Percentiles rank a stretch among this genome's conserved stretches.
These are phyloP conservation scores for Isotomurus palustris DNA, from an alignment of 2,888 invertebrate genomes.

Conservation along the genomic window DNA sequence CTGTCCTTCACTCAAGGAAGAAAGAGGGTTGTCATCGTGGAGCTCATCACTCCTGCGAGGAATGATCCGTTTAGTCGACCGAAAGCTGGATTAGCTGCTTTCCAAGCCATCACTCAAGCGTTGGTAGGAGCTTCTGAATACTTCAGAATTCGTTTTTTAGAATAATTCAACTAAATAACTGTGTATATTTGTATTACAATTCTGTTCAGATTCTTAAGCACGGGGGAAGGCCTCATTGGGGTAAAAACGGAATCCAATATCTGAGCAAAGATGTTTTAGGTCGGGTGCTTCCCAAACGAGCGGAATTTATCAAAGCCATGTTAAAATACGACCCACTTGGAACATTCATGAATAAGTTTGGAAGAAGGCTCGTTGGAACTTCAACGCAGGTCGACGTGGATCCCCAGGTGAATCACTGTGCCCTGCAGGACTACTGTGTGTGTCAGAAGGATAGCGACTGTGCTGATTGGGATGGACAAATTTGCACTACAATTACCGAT, in stretches of 20 bases:
- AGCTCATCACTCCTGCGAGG: slow-evolving; percentile 17
- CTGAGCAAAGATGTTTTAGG: background rate
- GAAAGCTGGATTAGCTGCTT: slow-evolving; percentile 12
- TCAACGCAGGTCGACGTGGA: slow-evolving; percentile 6
- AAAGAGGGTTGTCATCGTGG: slow-evolving; percentile 11
- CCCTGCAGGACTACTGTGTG: slow-evolving; percentile 21
- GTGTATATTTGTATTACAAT: no score
- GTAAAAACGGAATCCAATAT: slow-evolving; percentile 18
- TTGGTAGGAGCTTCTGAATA: slow-evolving; percentile 1
- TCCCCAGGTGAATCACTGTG: slow-evolving; percentile 13
- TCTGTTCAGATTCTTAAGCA: background rate
- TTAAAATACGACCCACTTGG: slow-evolving; percentile 21
- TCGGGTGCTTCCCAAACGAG: background rate
- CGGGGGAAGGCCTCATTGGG: slow-evolving; percentile 24
- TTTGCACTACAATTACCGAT: no score
- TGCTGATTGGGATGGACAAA: no score
- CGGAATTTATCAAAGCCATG: slow-evolving; percentile 1
- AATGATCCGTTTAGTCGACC: slow-evolving; percentile 7
- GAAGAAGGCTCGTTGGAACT: slow-evolving; percentile 7
- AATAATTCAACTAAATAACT: no score
- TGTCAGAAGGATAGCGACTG: slow-evolving; percentile 16
- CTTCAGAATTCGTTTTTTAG: background rate
- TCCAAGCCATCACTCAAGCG: slow-evolving; percentile 18
- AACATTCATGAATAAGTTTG: slow-evolving; percentile 26
- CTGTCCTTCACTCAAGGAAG: slow-evolving; percentile 12